Evolutionary conservation across 2,113 vertebrate species (phyloP).

Genomic region (Toxotes jaculatrix): DNA sequence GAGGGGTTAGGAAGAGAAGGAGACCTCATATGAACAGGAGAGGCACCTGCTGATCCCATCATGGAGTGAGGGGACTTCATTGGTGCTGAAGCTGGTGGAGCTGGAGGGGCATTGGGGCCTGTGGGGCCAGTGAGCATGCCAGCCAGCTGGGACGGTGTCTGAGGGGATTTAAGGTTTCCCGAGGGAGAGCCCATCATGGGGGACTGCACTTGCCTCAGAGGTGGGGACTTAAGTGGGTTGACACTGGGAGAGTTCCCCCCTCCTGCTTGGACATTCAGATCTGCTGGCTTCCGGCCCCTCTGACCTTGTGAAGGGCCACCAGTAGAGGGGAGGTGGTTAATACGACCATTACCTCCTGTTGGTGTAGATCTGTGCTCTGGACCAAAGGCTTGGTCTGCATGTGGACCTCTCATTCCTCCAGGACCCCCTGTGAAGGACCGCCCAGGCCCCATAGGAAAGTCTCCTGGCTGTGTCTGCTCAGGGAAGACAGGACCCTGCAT

Average conservation of each 20-base stretch:
- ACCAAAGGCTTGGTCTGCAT: conserved; percentile 90
- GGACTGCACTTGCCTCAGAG: conserved; percentile 97
- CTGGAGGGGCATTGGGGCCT: conserved; percentile 88
- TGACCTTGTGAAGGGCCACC: conserved; percentile 82
- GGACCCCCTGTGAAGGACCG: conserved; percentile 92
- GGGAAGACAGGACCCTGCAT: conserved; percentile 89
- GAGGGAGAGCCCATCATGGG: conserved; percentile 98
- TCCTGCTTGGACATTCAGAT: conserved; percentile 89
- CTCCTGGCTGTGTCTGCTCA: conserved; percentile 92
- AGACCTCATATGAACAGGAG: conserved; percentile 99
- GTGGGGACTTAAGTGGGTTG: conserved; percentile 97
- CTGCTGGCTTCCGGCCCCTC: conserved; percentile 92
- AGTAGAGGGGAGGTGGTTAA: conserved; percentile 93
- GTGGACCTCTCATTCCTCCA: conserved; percentile 90
- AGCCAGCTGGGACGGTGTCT: conserved; percentile 97
- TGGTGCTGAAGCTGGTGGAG: conserved; percentile 89
- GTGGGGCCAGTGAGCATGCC: conserved; percentile 94
- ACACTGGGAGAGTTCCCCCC: conserved; percentile 97
- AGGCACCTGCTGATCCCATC: conserved; percentile 98
- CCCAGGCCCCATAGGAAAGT: conserved; percentile 92
- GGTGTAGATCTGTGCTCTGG: conserved; percentile 93
- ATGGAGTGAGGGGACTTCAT: conserved; percentile 97
- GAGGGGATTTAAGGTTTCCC: conserved; percentile 97
- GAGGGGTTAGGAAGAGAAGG: conserved; percentile 97
- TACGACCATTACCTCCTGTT: conserved; percentile 90